Percentiles rank a stretch among this genome's conserved stretches.
These are phyloP conservation scores for Ceryle rudis DNA, from an alignment of 2,797 vertebrate species.

Conservation along the genomic window DNA sequence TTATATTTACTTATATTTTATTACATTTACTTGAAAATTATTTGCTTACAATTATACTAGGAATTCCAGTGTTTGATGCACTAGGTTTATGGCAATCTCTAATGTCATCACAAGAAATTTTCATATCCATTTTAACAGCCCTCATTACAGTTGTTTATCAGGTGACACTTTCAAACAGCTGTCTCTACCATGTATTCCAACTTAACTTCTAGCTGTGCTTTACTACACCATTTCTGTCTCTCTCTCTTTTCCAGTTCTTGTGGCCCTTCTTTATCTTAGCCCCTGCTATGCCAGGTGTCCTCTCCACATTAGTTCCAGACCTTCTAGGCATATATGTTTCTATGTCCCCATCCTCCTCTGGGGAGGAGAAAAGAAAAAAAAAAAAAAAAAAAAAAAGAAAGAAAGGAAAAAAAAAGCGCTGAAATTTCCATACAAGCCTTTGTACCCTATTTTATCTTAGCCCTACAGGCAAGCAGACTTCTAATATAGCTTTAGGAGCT, in stretches of 20 bases:
- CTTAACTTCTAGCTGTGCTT: slow-evolving; percentile 33
- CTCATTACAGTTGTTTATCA: neutral
- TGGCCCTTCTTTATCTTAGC: slow-evolving; percentile 55
- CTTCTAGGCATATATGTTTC: slow-evolving; percentile 1
- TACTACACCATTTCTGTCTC: neutral
- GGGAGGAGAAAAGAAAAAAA: neutral
- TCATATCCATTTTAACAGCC: neutral
- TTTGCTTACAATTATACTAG: neutral
- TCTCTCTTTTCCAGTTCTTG: slow-evolving; percentile 8
- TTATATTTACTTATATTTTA: too few species aligned
- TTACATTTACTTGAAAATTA: too few species aligned
- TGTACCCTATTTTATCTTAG: slow-evolving; percentile 23
- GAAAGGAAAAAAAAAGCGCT: neutral
- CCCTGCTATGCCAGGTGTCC: slow-evolving; percentile 57
- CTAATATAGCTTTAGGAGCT: slow-evolving; percentile 4
- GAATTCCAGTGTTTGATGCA: neutral
- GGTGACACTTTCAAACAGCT: slow-evolving; percentile 26
- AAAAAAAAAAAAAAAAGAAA: neutral
- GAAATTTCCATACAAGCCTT: neutral
- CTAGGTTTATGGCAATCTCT: neutral
- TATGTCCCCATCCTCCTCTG: neutral
- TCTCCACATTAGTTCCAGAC: slow-evolving; percentile 8
- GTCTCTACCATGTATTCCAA: neutral
- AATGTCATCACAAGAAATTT: neutral
- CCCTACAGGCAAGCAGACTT: slow-evolving; percentile 60